phyloP scores from a whole-genome alignment of 2,888 invertebrate species.

The Temnothorax ravouxi region DNA sequence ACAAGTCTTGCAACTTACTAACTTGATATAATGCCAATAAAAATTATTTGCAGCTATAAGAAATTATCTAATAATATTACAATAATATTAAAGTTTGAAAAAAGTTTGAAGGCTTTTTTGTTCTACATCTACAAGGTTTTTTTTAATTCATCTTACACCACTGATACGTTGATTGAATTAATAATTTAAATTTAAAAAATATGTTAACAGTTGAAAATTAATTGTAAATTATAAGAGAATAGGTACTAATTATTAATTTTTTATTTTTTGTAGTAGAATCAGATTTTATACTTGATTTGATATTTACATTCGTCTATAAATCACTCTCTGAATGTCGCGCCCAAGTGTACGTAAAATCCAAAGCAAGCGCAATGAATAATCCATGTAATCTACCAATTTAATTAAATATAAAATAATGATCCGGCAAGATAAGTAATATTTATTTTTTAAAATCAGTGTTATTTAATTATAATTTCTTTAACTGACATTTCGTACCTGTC shows the following conservation, averaged over 20 bases:
- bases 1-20: neutral
- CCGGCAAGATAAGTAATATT: neutral
- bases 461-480: neutral
- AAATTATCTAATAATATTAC: neutral
- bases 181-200: too few species aligned
- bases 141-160: neutral
- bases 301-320: neutral
- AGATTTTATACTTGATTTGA: neutral
- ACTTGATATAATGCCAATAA: neutral
- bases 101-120: neutral
- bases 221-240: too few species aligned
- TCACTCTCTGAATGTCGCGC: neutral
- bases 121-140: neutral
- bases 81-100: neutral
- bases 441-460: neutral
- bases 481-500: neutral
- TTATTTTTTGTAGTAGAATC: too few species aligned
- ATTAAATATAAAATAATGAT: neutral
- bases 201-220: too few species aligned
- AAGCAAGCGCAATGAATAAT: neutral
- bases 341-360: neutral
- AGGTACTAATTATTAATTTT: too few species aligned
- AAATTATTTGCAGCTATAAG: neutral
- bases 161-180: neutral
- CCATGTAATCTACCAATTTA: neutral